Base-by-base conservation (phyloP, 1,140 invertebrate genomes). In the Anoplophora glabripennis region DNA sequence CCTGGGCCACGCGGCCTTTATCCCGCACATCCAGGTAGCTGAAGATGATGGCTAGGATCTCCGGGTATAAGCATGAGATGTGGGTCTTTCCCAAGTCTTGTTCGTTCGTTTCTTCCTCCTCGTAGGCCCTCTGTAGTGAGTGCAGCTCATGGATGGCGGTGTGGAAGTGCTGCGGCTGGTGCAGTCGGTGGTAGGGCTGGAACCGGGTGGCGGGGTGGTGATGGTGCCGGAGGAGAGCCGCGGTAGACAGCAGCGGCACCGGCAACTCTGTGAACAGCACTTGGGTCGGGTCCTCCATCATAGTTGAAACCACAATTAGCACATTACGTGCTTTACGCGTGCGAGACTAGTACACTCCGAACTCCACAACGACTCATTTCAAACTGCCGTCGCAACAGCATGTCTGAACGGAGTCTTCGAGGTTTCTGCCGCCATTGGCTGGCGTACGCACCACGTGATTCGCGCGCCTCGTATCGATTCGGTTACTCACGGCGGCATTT, bases 11-110 rank as follows among this genome's bases (percentile, higher is more conserved):
- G 21, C 91, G 79, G 0, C 94, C 93, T 73, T 93, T 86, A 78
- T 96, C 94, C 66, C 86, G 79, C 4, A 96, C 91, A 9, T 92
- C 88, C 65, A 97, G 79, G 75, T 93, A 88, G 65, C 89, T 85
- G 74, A 98, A 97, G 69, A 98, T 96, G 61, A 94, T 83, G 15
- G 93, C 90, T 28, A 98, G 77, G 54, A 97, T 86, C 74, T 97
- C 94, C 2, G 94, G 94, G 77, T 96, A 96, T 11, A 96, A 80
- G 69, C 88, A 85, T 11, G 90, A 90, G 60, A 96, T 89, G 77
- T 94, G 90, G 44, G 89, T 89, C 59, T 83, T 84, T 38, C 82
- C 80, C 9, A 53, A 69, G 69, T 64, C 73, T 8, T 8, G 48
- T 41, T 14, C 49, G 59, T 8, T 44, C 14, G 17, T 58, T 38